Percentiles rank a stretch among this genome's conserved stretches.
phyloP scores from a whole-genome alignment of 2,113 vertebrate genomes.

The Dendropsophus ebraccatus region DNA sequence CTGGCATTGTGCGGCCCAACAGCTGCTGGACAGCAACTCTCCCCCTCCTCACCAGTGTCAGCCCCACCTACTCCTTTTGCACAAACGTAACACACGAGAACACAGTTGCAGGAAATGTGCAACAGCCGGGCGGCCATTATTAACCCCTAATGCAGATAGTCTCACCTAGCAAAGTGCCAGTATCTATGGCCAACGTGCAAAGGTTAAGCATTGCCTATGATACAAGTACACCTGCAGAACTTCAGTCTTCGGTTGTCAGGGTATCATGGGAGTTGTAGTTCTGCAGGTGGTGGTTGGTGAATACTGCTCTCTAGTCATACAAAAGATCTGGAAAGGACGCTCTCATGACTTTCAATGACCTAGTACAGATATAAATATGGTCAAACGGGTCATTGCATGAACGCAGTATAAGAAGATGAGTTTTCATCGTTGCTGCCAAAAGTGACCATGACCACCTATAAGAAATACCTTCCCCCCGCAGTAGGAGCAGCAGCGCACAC shows the following conservation, averaged over 20 bases:
- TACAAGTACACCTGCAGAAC: too few relatives aligned
- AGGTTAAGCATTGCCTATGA: too few relatives aligned
- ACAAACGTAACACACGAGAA: too few relatives aligned
- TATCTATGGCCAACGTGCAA: too few relatives aligned
- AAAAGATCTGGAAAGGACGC: too few relatives aligned
- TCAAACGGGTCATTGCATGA: background rate
- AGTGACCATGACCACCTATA: background rate
- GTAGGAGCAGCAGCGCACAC: background rate
- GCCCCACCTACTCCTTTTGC: background rate
- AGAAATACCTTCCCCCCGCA: background rate
- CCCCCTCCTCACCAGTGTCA: background rate
- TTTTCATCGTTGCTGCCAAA: background rate
- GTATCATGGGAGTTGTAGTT: too few relatives aligned
- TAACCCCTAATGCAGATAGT: background rate
- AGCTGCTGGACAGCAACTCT: background rate
- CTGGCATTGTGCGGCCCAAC: background rate
- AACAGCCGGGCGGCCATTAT: background rate
- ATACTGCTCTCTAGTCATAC: too few relatives aligned
- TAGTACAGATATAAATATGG: background rate
- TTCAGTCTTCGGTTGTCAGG: too few relatives aligned
- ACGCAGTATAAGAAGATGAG: background rate
- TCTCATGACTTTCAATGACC: too few relatives aligned
- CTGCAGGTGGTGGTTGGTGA: too few relatives aligned
- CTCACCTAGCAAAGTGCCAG: too few relatives aligned
- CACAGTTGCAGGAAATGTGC: background rate